Evolutionary conservation across 1,140 invertebrate genomes (phyloP).

Genomic region (Paracyclopina nana): DNA sequence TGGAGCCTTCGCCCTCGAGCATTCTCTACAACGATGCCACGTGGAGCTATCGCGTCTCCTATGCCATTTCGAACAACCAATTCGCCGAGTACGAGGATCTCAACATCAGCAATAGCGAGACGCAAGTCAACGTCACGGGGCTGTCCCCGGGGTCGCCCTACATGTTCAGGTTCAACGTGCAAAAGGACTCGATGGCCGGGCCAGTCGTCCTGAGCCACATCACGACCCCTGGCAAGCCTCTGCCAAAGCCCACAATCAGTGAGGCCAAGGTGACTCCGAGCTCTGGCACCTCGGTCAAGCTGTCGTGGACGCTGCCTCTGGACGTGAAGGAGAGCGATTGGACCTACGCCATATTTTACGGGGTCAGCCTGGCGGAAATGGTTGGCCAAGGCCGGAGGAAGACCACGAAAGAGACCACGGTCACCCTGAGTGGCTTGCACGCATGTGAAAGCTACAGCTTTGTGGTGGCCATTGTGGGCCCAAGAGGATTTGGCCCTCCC

Average conservation of each 20-base stretch:
- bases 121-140: no score
- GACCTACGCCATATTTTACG: constrained; percentile 9
- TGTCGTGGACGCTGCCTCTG: constrained; percentile 2
- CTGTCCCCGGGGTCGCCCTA: no score
- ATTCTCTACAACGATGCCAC: no score
- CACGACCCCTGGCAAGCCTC: not conserved
- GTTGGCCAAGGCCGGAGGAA: constrained; percentile 11
- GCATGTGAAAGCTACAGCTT: constrained; percentile 51
- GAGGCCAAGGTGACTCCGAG: not conserved
- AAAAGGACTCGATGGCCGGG: not conserved
- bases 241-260: not conserved
- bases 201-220: not conserved
- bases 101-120: not conserved
- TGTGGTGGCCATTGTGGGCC: constrained; percentile 42
- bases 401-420: constrained; percentile 35
- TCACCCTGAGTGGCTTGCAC: constrained; percentile 37
- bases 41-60: no score
- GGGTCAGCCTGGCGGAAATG: not conserved
- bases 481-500: constrained; percentile 41
- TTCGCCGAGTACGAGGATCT: constrained; percentile 9
- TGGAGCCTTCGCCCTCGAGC: not conserved
- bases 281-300: not conserved
- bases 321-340: not conserved
- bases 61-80: no score
- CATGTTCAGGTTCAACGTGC: not conserved